These are phyloP conservation scores for Ophion slaviceki DNA, from an alignment of 2,888 invertebrate genomes.

Conservation along the genomic window DNA sequence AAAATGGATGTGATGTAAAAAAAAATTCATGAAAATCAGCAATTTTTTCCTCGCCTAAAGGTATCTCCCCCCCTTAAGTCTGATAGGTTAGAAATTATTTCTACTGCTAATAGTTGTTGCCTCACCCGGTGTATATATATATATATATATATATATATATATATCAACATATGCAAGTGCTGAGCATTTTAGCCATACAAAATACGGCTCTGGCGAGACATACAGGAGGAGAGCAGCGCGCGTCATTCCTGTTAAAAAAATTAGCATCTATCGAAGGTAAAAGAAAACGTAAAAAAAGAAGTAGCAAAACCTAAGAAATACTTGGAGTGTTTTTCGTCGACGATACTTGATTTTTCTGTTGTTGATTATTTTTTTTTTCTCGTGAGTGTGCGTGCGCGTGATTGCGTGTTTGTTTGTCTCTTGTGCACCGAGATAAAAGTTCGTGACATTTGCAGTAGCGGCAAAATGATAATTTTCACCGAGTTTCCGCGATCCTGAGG, in stretches of 20 bases:
- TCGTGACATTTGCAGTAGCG: neutral
- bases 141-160: conserved; percentile 43
- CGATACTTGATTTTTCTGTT: conserved; percentile 56
- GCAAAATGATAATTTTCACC: no score
- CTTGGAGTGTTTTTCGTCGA: conserved; percentile 61
- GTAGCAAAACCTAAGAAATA: conserved; percentile 67
- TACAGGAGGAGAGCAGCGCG: conserved; percentile 79
- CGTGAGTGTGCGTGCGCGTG: conserved; percentile 48
- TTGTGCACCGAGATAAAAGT: neutral
- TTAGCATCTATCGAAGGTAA: conserved; percentile 79
- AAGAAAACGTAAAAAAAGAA: conserved; percentile 71
- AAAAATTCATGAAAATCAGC: no score
- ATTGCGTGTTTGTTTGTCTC: conserved; percentile 23
- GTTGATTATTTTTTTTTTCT: conserved; percentile 36
- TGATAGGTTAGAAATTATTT: no score
- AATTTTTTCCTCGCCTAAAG: no score
- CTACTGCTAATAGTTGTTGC: no score
- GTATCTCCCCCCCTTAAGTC: no score
- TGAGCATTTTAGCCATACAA: conserved; percentile 81
- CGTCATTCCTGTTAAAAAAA: conserved; percentile 80
- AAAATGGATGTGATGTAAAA: no score
- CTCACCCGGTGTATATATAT: no score
- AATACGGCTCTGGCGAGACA: conserved; percentile 81
- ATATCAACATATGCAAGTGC: conserved; percentile 77
- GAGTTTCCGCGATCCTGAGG: no score